Evolutionary conservation across 2,797 vertebrate genomes (phyloP).

Genomic region (Pseudochirops cupreus): DNA sequence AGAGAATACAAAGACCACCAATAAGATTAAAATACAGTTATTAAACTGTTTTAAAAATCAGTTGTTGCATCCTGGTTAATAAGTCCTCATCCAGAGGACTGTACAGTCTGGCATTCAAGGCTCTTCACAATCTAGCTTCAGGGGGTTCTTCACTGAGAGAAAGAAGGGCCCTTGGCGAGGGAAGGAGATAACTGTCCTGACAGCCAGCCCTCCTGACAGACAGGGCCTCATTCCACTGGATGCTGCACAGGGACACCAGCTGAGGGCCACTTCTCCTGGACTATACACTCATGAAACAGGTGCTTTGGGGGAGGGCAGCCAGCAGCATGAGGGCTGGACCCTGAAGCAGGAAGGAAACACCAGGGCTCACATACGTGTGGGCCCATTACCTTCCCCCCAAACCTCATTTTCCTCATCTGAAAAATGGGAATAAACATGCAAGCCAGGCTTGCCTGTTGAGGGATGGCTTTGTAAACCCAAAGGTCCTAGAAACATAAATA

Average conservation of each 20-base stretch:
- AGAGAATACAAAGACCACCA: no score
- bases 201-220: background rate
- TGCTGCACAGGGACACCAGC: background rate
- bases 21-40: no score
- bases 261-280: no score
- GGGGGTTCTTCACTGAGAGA: no score
- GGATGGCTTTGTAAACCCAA: no score
- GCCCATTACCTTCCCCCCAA: accelerated
- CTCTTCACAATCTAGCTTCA: background rate
- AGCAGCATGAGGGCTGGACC: background rate
- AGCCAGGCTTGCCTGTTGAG: background rate
- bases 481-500: no score
- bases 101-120: background rate
- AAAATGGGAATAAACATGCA: accelerated
- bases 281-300: background rate
- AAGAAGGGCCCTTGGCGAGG: no score
- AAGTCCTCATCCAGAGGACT: background rate
- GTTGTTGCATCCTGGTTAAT: no score
- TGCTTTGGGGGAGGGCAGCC: background rate
- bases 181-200: no score
- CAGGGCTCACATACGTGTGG: no score
- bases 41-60: no score
- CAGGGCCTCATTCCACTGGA: background rate
- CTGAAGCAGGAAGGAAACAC: no score
- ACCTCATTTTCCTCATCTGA: background rate